These are phyloP conservation scores for Octodonta nipae DNA, from an alignment of 2,888 invertebrate genomes.

Conservation along the genomic window DNA sequence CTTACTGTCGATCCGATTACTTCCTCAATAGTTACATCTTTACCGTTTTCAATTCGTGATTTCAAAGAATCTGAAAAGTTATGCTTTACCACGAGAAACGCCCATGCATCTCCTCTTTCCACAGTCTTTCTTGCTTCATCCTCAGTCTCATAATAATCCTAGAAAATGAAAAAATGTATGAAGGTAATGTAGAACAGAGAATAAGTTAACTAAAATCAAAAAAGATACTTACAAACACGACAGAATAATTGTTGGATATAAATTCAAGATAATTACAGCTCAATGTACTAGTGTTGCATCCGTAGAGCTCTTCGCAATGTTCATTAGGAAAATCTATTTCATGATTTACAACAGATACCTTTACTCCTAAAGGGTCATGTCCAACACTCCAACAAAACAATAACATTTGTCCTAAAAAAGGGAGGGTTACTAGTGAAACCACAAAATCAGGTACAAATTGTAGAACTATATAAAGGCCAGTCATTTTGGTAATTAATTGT, in stretches of 20 bases:
- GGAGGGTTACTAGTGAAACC: too few species aligned
- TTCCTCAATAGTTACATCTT: conserved; percentile 41
- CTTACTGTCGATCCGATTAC: conserved; percentile 52
- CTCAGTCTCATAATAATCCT: conserved; percentile 30
- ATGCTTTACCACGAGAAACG: conserved; percentile 54
- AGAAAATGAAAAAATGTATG: conserved; percentile 5
- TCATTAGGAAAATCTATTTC: conserved; percentile 42
- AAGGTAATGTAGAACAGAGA: background rate
- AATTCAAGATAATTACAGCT: conserved; percentile 68
- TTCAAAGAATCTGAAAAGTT: conserved; percentile 64
- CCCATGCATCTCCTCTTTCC: conserved; percentile 59
- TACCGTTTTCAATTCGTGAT: conserved; percentile 38
- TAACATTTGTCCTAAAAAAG: conserved; percentile 49
- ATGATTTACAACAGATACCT: conserved; percentile 67
- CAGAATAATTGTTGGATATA: conserved; percentile 47
- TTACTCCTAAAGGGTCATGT: conserved; percentile 66
- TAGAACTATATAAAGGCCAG: too few species aligned
- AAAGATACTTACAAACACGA: conserved; percentile 48
- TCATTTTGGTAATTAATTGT: too few species aligned
- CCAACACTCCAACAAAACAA: conserved; percentile 81
- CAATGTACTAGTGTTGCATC: conserved; percentile 36
- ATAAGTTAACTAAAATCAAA: too few species aligned
- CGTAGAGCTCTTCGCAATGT: conserved; percentile 20
- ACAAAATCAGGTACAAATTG: too few species aligned
- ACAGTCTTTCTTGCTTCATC: conserved; percentile 51